Base-by-base conservation (phyloP, 2,797 vertebrate species). In the Pyrocephalus nanus region DNA sequence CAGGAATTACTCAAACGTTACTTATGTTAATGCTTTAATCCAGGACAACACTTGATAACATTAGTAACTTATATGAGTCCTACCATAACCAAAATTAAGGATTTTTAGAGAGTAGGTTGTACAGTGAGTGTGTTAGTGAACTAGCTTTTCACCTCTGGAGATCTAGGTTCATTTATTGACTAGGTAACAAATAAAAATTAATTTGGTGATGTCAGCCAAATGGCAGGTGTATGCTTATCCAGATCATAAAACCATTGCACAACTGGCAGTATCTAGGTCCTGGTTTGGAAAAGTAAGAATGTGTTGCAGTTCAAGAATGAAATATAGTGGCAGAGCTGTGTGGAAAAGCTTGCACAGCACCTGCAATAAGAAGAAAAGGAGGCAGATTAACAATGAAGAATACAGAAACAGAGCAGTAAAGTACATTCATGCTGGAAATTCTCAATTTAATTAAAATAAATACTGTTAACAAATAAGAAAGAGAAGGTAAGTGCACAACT, bases 321-420 rank as follows among this genome's bases (percentile, higher is more conserved):
- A 94, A 95, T 93, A 91, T 38, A 93, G 81, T 86, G 54, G 84
- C 92, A 96, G 95, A 96, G 89, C 95, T 96, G 95, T 91, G 91
- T 92, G 76, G 86, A 93, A 95, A 96, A 96, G 65, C 67, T 92
- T 93, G 78, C 90, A 92, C 87, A 95, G 77, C 73, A 92, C 87
- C 93, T 95, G 94, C 90, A 96, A 90, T 90, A 96, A 95, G 95
- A 95, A 96, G 61, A 94, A 95, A 96, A 94, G 85, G 92, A 96
- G 43, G 75, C 50, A 85, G 75, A 93, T 93, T 92, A 94, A 94
- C 32, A 81, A 40, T 26, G 79, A 92, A 95, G 26, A 80, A 86
- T 30, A 76, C 8, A 91, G 69, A 40, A 93, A 87, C 21, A 76
- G 47, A 95, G 43, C 0, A 5, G 26, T 70, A 57, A 85, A 88